A percentile compares a stretch with the other conserved stretches of the same genome.
Conservation (phyloP, 2,888 invertebrate species). For the Coronaproctus castanopsis region DNA sequence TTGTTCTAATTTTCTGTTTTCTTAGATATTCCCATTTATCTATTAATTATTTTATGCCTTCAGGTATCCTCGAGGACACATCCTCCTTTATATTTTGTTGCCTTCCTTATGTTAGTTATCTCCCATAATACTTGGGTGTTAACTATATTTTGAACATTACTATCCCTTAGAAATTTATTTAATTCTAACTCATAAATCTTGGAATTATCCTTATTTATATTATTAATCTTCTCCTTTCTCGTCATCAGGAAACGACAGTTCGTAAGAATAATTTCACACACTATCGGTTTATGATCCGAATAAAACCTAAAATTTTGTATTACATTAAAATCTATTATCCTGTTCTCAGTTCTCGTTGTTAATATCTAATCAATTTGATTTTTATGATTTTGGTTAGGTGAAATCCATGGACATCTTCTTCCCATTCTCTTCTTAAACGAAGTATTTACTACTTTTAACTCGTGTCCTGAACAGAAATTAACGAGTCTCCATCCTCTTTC, state of each 20-base stretch:
- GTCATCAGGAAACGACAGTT: background rate
- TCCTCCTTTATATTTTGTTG: too few species aligned
- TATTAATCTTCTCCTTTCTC: too few species aligned
- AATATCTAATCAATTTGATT: conserved; percentile 2
- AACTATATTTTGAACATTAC: background rate
- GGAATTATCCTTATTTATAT: background rate
- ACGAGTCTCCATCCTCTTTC: background rate
- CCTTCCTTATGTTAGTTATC: too few species aligned
- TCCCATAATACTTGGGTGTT: background rate
- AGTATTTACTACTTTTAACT: background rate
- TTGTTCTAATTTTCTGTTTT: too few species aligned
- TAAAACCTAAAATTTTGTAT: background rate
- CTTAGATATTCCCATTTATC: too few species aligned
- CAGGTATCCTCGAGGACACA: too few species aligned
- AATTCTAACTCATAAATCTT: background rate
- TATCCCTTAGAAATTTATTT: background rate
- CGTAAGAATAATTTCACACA: background rate
- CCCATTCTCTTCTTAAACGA: conserved; percentile 1
- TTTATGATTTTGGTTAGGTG: conserved; percentile 14
- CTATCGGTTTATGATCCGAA: background rate
- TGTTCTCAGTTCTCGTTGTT: background rate
- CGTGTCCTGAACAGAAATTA: background rate
- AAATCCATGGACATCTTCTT: conserved; percentile 13
- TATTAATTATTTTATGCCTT: too few species aligned
- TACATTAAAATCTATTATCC: background rate